phyloP scores from a whole-genome alignment of 2,113 vertebrate species.

The Thunnus thynnus region DNA sequence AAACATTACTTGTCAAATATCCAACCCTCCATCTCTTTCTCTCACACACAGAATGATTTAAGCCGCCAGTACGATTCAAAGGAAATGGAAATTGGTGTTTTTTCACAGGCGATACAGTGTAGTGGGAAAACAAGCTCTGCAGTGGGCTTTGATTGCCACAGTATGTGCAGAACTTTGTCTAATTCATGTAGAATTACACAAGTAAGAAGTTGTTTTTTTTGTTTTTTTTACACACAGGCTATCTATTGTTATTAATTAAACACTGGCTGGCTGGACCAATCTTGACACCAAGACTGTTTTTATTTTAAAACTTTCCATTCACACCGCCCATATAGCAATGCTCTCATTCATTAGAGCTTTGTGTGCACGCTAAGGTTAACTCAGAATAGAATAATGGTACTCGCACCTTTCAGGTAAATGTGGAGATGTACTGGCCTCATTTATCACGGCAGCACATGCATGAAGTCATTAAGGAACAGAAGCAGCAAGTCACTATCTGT shows the following conservation, averaged over 20 bases:
- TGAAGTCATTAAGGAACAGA: too few relatives aligned
- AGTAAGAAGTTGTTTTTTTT: too few relatives aligned
- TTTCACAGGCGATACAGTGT: neutral
- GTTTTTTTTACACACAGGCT: neutral
- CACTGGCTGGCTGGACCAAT: neutral
- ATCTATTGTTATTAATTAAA: neutral
- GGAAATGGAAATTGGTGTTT: constrained; percentile 9
- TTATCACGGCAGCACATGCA: too few relatives aligned
- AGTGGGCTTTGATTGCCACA: constrained; percentile 7
- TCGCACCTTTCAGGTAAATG: neutral
- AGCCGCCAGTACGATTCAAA: constrained; percentile 2
- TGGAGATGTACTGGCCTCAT: neutral
- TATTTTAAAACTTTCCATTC: neutral
- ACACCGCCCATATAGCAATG: too few relatives aligned
- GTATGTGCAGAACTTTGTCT: neutral
- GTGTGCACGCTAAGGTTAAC: neutral
- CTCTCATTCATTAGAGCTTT: too few relatives aligned
- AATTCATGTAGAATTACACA: neutral
- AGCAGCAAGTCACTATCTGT: too few relatives aligned
- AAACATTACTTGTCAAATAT: constrained; percentile 35
- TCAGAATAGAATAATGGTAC: neutral
- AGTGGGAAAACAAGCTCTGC: constrained; percentile 9
- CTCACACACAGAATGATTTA: neutral
- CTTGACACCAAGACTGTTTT: neutral
- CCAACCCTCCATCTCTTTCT: neutral